phyloP scores from a whole-genome alignment of 1,140 invertebrate species.

The Nixonia krombeini region DNA sequence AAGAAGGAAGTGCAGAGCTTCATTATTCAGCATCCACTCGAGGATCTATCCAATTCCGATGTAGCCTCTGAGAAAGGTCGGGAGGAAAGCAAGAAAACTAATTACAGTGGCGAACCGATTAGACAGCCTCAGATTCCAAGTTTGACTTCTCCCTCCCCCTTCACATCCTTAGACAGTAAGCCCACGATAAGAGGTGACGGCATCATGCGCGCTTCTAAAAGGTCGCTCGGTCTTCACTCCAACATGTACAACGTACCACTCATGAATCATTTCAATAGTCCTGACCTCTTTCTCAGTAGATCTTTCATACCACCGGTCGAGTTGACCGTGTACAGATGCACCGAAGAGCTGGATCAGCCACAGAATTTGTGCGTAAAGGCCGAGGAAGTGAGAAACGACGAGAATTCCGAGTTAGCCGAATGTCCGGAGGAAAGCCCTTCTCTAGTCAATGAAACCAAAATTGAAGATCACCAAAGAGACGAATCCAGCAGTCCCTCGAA shows the following conservation, averaged over 20 bases:
- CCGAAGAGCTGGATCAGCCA: constrained; percentile 29
- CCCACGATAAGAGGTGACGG: constrained; percentile 15
- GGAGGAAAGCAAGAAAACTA: constrained; percentile 58
- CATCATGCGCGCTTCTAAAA: too few relatives aligned
- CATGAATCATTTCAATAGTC: constrained; percentile 22
- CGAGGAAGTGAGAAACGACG: constrained; percentile 43
- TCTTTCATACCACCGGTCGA: constrained; percentile 15
- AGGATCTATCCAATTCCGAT: constrained; percentile 83
- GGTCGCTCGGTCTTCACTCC: constrained; percentile 29
- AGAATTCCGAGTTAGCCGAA: constrained; percentile 57
- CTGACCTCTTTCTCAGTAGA: constrained; percentile 16
- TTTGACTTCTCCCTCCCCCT: constrained; percentile 39
- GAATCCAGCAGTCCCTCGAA: constrained; percentile 62
- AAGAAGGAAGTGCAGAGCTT: constrained; percentile 89
- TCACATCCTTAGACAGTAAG: constrained; percentile 23
- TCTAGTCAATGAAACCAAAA: constrained; percentile 68
- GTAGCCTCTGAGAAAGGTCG: constrained; percentile 69
- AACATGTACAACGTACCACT: constrained; percentile 28
- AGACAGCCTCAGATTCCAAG: too few relatives aligned
- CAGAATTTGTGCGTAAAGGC: constrained; percentile 37
- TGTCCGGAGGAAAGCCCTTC: constrained; percentile 60
- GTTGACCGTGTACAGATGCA: background rate
- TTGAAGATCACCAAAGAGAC: constrained; percentile 63
- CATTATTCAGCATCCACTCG: constrained; percentile 88
- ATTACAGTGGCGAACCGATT: constrained; percentile 48